Percentiles rank a stretch among this genome's conserved stretches.
These are phyloP conservation scores for Hydractinia symbiolongicarpus DNA, from an alignment of 30 jellyfish, hydroid and myxozoan genomes.

Conservation along the genomic window DNA sequence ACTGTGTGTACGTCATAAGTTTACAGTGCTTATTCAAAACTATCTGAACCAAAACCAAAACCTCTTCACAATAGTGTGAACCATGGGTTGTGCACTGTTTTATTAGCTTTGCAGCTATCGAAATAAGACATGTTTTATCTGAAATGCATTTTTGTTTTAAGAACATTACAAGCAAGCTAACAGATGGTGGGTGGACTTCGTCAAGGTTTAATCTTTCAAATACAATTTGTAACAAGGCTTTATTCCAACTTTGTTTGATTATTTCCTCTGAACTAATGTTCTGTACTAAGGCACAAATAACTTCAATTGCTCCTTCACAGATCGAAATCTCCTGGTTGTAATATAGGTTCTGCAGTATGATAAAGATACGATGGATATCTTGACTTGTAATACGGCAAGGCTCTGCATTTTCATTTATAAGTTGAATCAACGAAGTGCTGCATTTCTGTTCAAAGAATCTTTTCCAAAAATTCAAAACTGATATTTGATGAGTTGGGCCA, in stretches of 20 bases:
- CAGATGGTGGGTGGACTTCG: not conserved
- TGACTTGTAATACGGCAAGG: not conserved
- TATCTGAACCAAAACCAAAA: not conserved
- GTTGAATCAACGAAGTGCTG: not conserved
- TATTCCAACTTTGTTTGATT: constrained; percentile 5
- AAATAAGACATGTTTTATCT: not conserved
- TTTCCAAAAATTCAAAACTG: constrained; percentile 13
- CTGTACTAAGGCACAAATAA: not conserved
- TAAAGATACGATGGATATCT: constrained; percentile 1
- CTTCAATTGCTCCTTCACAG: constrained; percentile 1
- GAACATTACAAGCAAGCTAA: not conserved
- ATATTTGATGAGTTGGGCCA: constrained; percentile 1
- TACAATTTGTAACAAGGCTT: not conserved
- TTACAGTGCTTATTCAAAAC: not conserved
- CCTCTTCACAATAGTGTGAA: not conserved
- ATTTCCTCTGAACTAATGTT: not conserved
- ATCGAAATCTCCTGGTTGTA: constrained; percentile 10
- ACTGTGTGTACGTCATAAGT: not conserved
- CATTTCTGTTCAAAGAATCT: not conserved
- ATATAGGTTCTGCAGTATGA: constrained; percentile 15
- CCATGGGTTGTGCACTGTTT: not conserved
- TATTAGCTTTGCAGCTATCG: not conserved
- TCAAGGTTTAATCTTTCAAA: not conserved
- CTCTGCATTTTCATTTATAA: not conserved
- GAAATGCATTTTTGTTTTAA: not conserved